Conservation (phyloP, 2,888 invertebrate genomes). For the Hirtodrosophila confusa region DNA sequence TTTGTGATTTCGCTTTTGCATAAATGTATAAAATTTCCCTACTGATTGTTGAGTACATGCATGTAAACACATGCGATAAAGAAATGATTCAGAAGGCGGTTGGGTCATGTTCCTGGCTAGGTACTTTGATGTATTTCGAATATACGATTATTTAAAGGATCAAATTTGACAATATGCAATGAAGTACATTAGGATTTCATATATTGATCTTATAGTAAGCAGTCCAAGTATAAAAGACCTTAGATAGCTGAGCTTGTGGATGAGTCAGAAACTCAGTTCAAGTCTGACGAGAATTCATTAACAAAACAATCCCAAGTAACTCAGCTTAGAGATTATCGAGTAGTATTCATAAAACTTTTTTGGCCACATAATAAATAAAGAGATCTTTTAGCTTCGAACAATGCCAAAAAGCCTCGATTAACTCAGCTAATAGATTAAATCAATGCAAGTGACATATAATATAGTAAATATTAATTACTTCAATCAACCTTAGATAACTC, state of each 20-base stretch:
- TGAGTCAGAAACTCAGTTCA: no score
- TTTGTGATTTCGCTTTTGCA: conserved; percentile 70
- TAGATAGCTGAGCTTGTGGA: no score
- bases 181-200: no score
- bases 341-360: background rate
- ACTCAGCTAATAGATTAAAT: no score
- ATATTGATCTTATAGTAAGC: conserved; percentile 1
- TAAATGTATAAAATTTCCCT: conserved; percentile 63
- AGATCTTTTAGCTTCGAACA: no score
- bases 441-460: no score
- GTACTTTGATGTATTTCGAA: background rate
- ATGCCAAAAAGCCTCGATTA: no score
- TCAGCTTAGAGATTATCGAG: background rate
- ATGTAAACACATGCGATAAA: conserved; percentile 53
- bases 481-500: no score
- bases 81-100: conserved; percentile 3
- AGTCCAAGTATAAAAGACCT: background rate
- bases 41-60: conserved; percentile 62
- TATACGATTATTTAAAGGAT: no score
- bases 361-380: background rate
- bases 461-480: no score
- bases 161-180: no score
- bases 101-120: conserved; percentile 11
- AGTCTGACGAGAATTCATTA: no score
- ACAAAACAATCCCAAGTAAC: background rate